Percentiles rank a stretch among this genome's conserved stretches.
Evolutionary conservation across 2,113 vertebrate genomes (phyloP).

Genomic region (Rallus limicola): DNA sequence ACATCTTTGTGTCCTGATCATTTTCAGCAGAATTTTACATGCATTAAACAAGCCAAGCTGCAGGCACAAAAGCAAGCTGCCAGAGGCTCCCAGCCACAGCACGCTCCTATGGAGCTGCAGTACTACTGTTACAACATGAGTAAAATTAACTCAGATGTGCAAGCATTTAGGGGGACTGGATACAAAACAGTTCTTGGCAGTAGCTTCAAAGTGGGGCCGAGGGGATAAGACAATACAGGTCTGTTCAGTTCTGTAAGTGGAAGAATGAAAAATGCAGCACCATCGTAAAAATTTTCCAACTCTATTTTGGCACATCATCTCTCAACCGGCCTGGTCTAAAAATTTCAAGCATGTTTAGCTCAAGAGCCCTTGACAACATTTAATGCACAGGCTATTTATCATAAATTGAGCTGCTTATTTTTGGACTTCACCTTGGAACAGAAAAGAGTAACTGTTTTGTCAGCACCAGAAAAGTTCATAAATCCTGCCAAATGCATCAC

Average conservation of each 20-base stretch:
- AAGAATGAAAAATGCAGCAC: background rate
- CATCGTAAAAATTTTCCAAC: background rate
- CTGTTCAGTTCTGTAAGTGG: background rate
- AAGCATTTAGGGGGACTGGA: background rate
- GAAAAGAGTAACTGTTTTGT: background rate
- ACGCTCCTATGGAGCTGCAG: background rate
- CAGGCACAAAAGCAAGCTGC: background rate
- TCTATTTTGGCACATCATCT: background rate
- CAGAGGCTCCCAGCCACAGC: background rate
- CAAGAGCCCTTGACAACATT: conserved; percentile 27
- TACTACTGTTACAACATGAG: background rate
- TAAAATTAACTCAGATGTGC: background rate
- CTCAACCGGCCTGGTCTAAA: conserved; percentile 9
- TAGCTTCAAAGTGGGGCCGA: background rate
- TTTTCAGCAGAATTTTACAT: background rate
- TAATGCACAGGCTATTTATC: conserved; percentile 41
- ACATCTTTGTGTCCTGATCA: background rate
- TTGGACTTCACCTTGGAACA: conserved; percentile 33
- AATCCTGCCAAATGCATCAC: background rate
- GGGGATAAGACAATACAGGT: background rate
- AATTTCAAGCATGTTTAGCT: conserved; percentile 49
- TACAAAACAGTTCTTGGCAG: background rate
- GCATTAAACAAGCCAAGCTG: conserved; percentile 4
- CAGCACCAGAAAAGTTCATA: background rate
- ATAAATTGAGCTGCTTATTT: conserved; percentile 32